phyloP scores from a whole-genome alignment of 2,113 vertebrate species.

The Petroica traversi region DNA sequence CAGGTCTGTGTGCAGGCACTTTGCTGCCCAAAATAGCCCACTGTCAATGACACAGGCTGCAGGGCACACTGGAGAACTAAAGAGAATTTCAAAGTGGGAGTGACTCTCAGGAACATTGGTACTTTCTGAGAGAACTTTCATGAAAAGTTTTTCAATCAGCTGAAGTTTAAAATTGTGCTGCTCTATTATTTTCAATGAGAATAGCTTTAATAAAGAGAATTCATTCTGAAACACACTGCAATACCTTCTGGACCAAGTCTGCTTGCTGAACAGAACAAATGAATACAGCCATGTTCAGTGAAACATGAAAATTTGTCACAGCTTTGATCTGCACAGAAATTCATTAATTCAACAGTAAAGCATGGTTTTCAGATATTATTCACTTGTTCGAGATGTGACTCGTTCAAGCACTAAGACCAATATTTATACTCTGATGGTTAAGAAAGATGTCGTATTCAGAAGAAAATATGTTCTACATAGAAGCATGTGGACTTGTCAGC shows the following conservation, averaged over 20 bases:
- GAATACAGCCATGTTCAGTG: background rate
- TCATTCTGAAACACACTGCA: background rate
- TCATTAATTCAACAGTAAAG: background rate
- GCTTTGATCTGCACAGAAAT: background rate
- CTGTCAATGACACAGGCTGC: background rate
- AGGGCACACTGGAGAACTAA: background rate
- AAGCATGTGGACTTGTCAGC: conserved; percentile 37
- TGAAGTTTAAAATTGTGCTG: background rate
- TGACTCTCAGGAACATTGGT: background rate
- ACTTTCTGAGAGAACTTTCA: background rate
- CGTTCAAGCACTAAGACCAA: background rate
- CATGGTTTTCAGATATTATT: background rate
- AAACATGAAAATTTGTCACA: background rate
- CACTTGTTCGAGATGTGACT: background rate
- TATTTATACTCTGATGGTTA: conserved; percentile 18
- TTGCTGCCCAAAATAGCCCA: background rate
- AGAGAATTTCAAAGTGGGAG: background rate
- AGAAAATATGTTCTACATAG: conserved; percentile 16
- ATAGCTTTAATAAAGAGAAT: background rate
- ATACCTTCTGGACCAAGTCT: background rate
- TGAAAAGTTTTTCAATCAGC: background rate
- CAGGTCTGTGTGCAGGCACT: background rate
- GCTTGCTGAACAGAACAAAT: background rate
- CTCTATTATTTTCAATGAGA: background rate
- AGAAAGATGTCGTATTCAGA: conserved; percentile 13